Conservation (phyloP, 2,797 vertebrate genomes). For the Malurus splendens region DNA sequence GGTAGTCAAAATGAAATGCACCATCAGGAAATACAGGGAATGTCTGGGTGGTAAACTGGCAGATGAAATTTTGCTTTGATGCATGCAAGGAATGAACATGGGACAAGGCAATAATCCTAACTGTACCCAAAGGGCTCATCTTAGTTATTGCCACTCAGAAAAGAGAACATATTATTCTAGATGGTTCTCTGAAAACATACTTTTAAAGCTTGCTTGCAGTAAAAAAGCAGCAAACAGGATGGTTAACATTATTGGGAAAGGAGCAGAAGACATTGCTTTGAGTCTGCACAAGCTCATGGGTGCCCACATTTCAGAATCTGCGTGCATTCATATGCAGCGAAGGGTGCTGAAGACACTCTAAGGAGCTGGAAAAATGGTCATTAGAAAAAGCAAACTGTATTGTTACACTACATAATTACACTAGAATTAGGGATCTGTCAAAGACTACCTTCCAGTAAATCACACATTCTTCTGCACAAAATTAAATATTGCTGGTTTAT, state of each 20-base stretch:
- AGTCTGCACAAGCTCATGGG: background rate
- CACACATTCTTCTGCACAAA: background rate
- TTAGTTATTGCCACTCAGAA: background rate
- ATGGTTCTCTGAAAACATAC: background rate
- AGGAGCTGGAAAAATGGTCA: background rate
- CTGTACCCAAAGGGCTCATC: background rate
- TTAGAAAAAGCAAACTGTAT: background rate
- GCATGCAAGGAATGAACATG: background rate
- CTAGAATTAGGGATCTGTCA: background rate
- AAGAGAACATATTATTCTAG: background rate
- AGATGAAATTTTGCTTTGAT: background rate
- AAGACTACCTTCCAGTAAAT: background rate
- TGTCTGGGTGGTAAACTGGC: background rate
- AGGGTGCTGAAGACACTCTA: background rate
- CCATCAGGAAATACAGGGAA: background rate
- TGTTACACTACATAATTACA: background rate
- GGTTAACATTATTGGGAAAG: background rate
- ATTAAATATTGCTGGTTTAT: background rate
- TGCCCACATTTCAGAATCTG: background rate
- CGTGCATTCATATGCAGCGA: background rate
- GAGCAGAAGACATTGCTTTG: background rate
- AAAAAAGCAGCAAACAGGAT: background rate
- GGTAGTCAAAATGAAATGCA: background rate
- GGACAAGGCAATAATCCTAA: background rate
- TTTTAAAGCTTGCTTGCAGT: background rate